Evolutionary conservation across 2,113 vertebrate species (phyloP).

Genomic region (Oostethus manadensis): DNA sequence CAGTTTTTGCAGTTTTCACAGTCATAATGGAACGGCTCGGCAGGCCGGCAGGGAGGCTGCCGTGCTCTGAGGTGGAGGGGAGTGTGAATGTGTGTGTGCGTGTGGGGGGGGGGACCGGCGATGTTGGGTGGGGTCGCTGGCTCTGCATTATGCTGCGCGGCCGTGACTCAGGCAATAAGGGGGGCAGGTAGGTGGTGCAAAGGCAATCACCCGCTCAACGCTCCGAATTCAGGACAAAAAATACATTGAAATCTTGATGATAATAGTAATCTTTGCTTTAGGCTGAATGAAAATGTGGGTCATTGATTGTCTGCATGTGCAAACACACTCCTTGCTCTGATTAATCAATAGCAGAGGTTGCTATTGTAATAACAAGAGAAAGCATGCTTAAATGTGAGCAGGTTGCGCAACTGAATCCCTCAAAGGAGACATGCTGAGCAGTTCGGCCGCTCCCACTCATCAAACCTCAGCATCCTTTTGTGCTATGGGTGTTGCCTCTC

Average conservation of each 20-base stretch:
- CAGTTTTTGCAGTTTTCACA: not conserved
- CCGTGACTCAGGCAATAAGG: constrained; percentile 54
- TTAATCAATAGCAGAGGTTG: not conserved
- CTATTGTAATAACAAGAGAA: not conserved
- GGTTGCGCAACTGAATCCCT: not conserved
- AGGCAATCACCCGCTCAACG: not conserved
- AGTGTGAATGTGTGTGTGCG: not conserved
- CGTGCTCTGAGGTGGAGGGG: not conserved
- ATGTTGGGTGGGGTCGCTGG: constrained; percentile 77
- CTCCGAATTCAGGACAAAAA: not conserved
- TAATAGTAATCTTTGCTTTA: not conserved
- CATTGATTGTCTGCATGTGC: constrained; percentile 19
- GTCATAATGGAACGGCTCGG: not conserved
- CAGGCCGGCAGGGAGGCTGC: not conserved
- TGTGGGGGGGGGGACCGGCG: constrained; percentile 27
- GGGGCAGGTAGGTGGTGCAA: constrained; percentile 13
- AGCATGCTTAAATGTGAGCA: not conserved
- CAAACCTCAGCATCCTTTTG: constrained; percentile 64
- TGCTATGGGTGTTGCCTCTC: constrained; percentile 65
- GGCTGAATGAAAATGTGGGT: constrained; percentile 35
- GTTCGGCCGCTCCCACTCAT: constrained; percentile 58
- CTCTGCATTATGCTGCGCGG: constrained; percentile 75
- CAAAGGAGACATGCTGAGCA: constrained; percentile 35
- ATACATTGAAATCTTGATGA: not conserved
- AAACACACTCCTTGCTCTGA: not conserved